These are phyloP conservation scores for Himalopsyche japonica DNA, from an alignment of 2,888 invertebrate species.

Conservation along the genomic window DNA sequence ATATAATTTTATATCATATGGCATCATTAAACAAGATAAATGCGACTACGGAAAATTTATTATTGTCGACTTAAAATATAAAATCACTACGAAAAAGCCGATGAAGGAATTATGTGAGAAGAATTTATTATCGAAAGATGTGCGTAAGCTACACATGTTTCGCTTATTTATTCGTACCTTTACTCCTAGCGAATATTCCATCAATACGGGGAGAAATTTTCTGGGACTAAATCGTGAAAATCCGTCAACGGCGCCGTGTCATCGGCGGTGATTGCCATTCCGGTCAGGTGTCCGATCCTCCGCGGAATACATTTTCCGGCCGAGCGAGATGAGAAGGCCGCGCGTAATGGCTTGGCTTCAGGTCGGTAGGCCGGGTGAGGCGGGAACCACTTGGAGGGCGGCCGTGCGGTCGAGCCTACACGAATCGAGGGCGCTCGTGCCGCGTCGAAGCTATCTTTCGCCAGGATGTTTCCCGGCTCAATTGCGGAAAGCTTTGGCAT, in stretches of 20 bases:
- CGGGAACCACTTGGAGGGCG: background rate
- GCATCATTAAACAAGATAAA: no score
- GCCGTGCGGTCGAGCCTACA: background rate
- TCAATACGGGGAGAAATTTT: no score
- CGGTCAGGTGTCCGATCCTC: background rate
- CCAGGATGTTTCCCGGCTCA: background rate
- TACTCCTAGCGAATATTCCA: no score
- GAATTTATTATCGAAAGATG: no score
- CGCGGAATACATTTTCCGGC: background rate
- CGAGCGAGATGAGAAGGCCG: background rate
- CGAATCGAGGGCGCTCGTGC: background rate
- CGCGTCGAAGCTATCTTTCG: background rate
- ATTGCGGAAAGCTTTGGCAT: background rate
- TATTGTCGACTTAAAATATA: no score
- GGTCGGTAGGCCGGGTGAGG: background rate
- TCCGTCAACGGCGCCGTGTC: background rate
- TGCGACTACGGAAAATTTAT: no score
- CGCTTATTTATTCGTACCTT: no score
- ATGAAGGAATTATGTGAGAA: no score
- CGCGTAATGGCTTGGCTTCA: background rate
- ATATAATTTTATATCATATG: no score
- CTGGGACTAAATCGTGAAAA: background rate
- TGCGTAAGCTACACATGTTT: no score
- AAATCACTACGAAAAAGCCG: no score
- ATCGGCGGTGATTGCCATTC: background rate